Percentiles rank a stretch among this genome's conserved stretches.
Evolutionary conservation across 30 jellyfish, hydroid and myxozoan genomes (phyloP).

Genomic region (Aurelia coerulea): DNA sequence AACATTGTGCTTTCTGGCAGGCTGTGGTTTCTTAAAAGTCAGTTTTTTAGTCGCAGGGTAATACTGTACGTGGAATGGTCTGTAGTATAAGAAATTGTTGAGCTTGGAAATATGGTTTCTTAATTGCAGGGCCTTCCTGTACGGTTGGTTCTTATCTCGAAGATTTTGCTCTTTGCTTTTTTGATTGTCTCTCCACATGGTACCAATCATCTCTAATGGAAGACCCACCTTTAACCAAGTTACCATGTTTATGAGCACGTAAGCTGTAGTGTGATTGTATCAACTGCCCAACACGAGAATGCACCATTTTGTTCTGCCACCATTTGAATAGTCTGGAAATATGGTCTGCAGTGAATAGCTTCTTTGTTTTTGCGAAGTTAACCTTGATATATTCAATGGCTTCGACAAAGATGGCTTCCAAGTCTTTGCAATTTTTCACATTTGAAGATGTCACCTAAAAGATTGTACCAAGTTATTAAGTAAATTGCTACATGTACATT

Average conservation of each 20-base stretch:
- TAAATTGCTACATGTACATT: neutral
- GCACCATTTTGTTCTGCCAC: conserved; percentile 60
- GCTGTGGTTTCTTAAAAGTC: too few relatives aligned
- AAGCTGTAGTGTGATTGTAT: conserved; percentile 39
- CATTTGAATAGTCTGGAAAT: conserved; percentile 37
- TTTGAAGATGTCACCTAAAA: conserved; percentile 45
- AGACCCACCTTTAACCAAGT: conserved; percentile 46
- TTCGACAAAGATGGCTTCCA: conserved; percentile 26
- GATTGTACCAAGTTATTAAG: conserved; percentile 22
- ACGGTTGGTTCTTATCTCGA: conserved; percentile 2
- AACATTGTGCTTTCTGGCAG: too few relatives aligned
- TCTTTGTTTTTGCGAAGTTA: conserved; percentile 4
- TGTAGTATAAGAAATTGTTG: too few relatives aligned
- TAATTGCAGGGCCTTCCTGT: neutral
- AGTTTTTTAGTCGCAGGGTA: too few relatives aligned
- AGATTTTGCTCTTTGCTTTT: conserved; percentile 34
- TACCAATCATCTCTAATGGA: conserved; percentile 46
- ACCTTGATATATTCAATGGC: conserved; percentile 37
- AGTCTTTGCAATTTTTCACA: conserved; percentile 42
- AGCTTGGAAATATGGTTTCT: too few relatives aligned
- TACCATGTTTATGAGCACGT: conserved; percentile 39
- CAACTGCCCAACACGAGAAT: conserved; percentile 56
- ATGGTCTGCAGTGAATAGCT: conserved; percentile 30
- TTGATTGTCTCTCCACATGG: conserved; percentile 54
- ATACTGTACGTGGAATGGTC: too few relatives aligned